Conservation (phyloP, 2,113 vertebrate species). For the Hepsetus odoe region DNA sequence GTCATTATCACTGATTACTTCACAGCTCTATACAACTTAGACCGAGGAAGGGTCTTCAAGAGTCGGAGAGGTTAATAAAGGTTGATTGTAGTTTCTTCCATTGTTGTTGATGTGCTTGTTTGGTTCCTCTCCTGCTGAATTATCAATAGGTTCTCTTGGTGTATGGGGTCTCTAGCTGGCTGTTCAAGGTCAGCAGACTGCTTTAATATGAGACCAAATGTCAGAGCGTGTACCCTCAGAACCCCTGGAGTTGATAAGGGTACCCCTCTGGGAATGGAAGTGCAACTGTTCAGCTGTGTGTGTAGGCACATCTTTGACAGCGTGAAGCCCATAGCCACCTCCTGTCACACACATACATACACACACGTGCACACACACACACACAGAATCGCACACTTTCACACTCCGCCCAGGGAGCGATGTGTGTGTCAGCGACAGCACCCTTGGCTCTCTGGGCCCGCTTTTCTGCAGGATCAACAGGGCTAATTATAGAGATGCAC, state of each 20-base stretch:
- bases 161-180: not conserved
- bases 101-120: too few species aligned
- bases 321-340: conserved; percentile 52
- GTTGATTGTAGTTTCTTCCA: too few species aligned
- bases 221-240: conserved; percentile 34
- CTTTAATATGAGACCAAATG: conserved; percentile 39
- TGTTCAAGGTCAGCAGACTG: conserved; percentile 8
- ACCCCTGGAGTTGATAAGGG: conserved; percentile 46
- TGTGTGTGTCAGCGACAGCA: conserved; percentile 54
- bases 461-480: conserved; percentile 58
- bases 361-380: conserved; percentile 17
- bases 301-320: conserved; percentile 52
- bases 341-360: conserved; percentile 50
- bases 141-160: conserved; percentile 8
- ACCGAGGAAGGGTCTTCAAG: too few species aligned
- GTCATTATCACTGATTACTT: too few species aligned
- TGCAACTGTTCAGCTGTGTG: conserved; percentile 42
- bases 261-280: conserved; percentile 46
- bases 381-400: conserved; percentile 30
- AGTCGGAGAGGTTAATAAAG: too few species aligned
- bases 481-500: conserved; percentile 63
- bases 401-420: conserved; percentile 45
- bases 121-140: conserved; percentile 2
- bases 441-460: conserved; percentile 38
- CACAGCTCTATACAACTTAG: too few species aligned